Evolutionary conservation across 2,888 invertebrate genomes (phyloP).

Genomic region (Caenorhabditis japonica): DNA sequence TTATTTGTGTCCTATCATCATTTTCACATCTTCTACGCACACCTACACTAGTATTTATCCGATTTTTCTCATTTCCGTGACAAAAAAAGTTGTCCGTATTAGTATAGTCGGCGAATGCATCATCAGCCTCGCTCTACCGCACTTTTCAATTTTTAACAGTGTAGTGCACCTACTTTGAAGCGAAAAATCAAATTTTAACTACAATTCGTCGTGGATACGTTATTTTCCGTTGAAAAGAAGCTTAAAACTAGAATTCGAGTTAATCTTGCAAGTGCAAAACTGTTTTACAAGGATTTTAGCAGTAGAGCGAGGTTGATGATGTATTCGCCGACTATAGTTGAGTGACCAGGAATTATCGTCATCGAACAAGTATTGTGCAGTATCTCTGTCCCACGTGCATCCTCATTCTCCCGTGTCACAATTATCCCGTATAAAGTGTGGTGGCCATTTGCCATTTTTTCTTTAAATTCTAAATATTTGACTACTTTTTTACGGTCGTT

Average conservation of each 20-base stretch:
- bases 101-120: too few relatives aligned
- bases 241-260: too few relatives aligned
- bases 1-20: conserved; percentile 9
- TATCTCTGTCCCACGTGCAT: conserved; percentile 5
- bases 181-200: too few relatives aligned
- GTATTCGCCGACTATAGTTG: conserved; percentile 2
- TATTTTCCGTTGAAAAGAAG: too few relatives aligned
- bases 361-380: conserved; percentile 34
- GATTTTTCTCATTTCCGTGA: conserved; percentile 1
- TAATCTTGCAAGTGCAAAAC: too few relatives aligned
- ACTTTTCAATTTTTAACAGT: too few relatives aligned
- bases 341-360: too few relatives aligned
- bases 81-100: neutral
- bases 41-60: conserved; percentile 13
- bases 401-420: conserved; percentile 9
- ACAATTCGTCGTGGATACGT: too few relatives aligned
- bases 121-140: too few relatives aligned
- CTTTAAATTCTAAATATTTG: too few relatives aligned
- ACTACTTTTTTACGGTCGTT: too few relatives aligned
- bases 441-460: neutral
- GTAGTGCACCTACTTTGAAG: too few relatives aligned
- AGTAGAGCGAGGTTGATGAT: neutral
- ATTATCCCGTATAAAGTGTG: conserved; percentile 28
- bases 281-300: neutral
- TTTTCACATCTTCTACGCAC: conserved; percentile 1